These are phyloP conservation scores for Minunthozetes semirufus DNA, from an alignment of 2,888 invertebrate species.

Conservation along the genomic window DNA sequence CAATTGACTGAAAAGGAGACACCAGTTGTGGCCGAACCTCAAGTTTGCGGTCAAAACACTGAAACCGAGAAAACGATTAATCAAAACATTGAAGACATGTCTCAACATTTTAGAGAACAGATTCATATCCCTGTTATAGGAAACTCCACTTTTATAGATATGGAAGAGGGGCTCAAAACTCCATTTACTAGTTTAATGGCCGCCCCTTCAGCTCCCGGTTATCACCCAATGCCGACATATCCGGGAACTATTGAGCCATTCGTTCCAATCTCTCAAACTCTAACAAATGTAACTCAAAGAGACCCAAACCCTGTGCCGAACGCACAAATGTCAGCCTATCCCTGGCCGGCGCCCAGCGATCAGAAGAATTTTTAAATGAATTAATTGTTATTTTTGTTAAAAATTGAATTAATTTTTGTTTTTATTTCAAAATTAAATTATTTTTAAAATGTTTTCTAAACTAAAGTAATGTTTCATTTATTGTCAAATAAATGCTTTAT, in stretches of 20 bases:
- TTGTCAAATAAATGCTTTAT: too few relatives aligned
- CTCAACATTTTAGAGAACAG: not conserved
- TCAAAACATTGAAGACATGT: not conserved
- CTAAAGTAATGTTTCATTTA: too few relatives aligned
- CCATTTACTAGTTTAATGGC: not conserved
- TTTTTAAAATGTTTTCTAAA: too few relatives aligned
- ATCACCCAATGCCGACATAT: not conserved
- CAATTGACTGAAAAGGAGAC: not conserved
- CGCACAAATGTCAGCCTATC: constrained; percentile 19
- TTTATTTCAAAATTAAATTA: too few relatives aligned
- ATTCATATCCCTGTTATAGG: not conserved
- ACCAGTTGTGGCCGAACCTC: not conserved
- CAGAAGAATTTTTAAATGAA: not conserved
- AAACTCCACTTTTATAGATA: constrained; percentile 32
- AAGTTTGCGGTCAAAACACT: not conserved
- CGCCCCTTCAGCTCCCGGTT: not conserved
- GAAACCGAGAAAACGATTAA: not conserved
- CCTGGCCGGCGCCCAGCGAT: constrained; percentile 28
- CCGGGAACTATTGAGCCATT: constrained; percentile 33
- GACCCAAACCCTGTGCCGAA: not conserved
- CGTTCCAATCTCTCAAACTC: not conserved
- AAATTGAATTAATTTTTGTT: too few relatives aligned
- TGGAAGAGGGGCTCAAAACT: constrained; percentile 8
- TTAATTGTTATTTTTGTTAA: not conserved
- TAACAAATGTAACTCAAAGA: not conserved